Evolutionary conservation across 1,140 invertebrate genomes (phyloP).

Genomic region (Odontomachus brunneus): DNA sequence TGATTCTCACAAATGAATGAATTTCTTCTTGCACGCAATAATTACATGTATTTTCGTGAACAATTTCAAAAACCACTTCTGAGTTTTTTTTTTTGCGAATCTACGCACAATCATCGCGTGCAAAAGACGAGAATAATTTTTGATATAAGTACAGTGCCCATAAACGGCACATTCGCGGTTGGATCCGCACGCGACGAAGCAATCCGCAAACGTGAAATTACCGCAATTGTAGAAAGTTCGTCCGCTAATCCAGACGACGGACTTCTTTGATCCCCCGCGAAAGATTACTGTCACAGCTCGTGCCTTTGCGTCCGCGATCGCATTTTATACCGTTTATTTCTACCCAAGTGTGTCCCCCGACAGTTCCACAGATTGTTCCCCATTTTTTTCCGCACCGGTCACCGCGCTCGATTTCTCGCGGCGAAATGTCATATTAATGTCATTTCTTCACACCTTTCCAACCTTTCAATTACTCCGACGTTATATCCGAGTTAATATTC

Average conservation of each 20-base stretch:
- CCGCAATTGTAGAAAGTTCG: conserved; percentile 44
- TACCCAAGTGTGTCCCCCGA: not conserved
- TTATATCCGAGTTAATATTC: not conserved
- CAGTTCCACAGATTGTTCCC: conserved; percentile 10
- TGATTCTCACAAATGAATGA: no score
- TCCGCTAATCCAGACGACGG: not conserved
- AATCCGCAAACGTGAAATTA: conserved; percentile 22
- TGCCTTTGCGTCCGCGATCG: not conserved
- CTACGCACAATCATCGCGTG: not conserved
- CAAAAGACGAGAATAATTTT: not conserved
- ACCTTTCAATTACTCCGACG: not conserved
- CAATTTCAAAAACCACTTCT: not conserved
- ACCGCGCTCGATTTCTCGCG: not conserved
- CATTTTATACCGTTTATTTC: not conserved
- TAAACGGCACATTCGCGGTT: conserved; percentile 12
- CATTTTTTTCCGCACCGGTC: not conserved
- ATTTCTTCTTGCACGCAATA: not conserved
- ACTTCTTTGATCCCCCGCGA: conserved; percentile 22
- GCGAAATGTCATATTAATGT: not conserved
- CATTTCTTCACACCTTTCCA: not conserved
- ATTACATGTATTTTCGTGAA: no score
- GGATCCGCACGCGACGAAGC: conserved; percentile 14
- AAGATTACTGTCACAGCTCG: conserved; percentile 44
- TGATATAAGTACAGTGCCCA: conserved; percentile 1
- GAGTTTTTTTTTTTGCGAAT: not conserved